Percentiles rank a stretch among this genome's conserved stretches.
These are phyloP conservation scores for Coptodon bakossiorum DNA, from an alignment of 2,113 vertebrate genomes.

Conservation along the genomic window DNA sequence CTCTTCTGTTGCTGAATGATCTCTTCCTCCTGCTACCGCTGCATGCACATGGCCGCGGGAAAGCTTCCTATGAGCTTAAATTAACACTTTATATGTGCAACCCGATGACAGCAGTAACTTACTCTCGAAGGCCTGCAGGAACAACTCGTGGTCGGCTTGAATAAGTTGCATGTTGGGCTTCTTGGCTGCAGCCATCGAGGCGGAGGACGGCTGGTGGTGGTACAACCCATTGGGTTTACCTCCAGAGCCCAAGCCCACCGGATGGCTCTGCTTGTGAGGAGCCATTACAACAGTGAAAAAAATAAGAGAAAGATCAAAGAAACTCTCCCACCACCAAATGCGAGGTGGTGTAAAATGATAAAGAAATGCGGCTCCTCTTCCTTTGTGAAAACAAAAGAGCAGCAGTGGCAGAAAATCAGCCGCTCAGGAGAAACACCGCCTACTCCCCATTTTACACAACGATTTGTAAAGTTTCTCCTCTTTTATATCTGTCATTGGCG, in stretches of 20 bases:
- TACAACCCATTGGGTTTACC: constrained; percentile 72
- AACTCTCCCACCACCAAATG: not conserved
- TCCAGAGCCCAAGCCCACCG: constrained; percentile 54
- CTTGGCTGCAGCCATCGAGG: constrained; percentile 77
- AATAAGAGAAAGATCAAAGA: not conserved
- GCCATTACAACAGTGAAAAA: constrained; percentile 48
- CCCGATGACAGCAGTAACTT: constrained; percentile 59
- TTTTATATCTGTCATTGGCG: not conserved
- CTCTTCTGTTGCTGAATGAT: not conserved
- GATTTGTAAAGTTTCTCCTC: not conserved
- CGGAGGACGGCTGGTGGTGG: constrained; percentile 62
- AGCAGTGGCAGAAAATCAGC: constrained; percentile 3
- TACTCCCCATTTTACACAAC: not conserved
- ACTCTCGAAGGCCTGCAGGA: constrained; percentile 98
- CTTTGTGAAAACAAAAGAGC: constrained; percentile 71
- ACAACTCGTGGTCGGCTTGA: constrained; percentile 95
- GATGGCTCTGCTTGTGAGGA: constrained; percentile 69
- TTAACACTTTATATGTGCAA: not conserved
- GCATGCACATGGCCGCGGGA: not conserved
- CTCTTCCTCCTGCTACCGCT: not conserved
- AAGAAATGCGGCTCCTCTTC: constrained; percentile 15
- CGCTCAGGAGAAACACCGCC: not conserved
- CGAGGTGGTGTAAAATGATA: not conserved
- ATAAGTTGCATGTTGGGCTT: constrained; percentile 91
- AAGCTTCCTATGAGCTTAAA: not conserved